Conservation (phyloP, 2,113 vertebrate genomes). For the Gadus chalcogrammus region DNA sequence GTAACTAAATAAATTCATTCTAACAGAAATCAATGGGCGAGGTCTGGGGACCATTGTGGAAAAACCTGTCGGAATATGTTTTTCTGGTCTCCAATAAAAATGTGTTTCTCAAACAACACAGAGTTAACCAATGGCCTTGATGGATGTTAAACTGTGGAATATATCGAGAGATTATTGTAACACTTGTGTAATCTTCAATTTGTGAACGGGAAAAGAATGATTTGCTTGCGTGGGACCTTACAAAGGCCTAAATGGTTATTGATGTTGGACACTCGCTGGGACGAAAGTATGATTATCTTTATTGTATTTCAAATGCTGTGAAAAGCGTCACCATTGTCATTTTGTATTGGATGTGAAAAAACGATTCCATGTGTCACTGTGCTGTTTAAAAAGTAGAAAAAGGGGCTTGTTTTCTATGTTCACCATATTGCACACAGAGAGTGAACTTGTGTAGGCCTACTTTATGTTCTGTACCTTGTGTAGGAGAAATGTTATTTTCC, state of each 20-base stretch:
- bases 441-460: conserved; percentile 32
- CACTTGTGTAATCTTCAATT: conserved; percentile 33
- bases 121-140: too few species aligned
- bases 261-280: conserved; percentile 40
- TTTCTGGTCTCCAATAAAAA: too few species aligned
- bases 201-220: conserved; percentile 25
- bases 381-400: conserved; percentile 29
- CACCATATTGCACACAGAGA: conserved; percentile 48
- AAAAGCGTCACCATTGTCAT: too few species aligned
- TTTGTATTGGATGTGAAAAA: background rate
- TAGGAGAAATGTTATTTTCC: conserved; percentile 1
- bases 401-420: conserved; percentile 52
- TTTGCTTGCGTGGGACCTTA: conserved; percentile 35
- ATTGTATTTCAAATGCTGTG: conserved; percentile 25
- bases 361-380: conserved; percentile 9
- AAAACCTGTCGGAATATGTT: too few species aligned
- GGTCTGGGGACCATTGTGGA: too few species aligned
- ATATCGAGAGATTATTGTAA: background rate
- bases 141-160: too few species aligned
- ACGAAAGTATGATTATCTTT: conserved; percentile 48
- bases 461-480: too few species aligned
- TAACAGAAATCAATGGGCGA: too few species aligned
- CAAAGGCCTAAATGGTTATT: conserved; percentile 32
- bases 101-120: too few species aligned
- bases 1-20: too few species aligned